Percentiles rank a stretch among this genome's conserved stretches.
Evolutionary conservation across 2,797 vertebrate genomes (phyloP).

Genomic region (Pseudochromis fuscus): DNA sequence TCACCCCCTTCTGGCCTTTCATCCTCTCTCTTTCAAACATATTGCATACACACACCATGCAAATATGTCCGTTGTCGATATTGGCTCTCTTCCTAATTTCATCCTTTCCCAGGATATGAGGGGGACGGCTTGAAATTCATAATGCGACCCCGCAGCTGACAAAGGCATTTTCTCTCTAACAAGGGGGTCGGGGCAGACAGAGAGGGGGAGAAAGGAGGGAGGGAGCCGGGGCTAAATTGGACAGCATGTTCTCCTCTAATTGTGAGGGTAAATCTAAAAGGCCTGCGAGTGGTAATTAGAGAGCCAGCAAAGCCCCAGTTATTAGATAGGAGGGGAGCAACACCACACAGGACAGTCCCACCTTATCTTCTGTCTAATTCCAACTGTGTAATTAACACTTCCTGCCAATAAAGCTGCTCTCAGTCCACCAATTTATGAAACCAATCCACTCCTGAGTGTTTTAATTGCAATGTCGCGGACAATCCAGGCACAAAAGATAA

Average conservation of each 20-base stretch:
- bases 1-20: conserved; percentile 37
- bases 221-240: conserved; percentile 65
- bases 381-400: conserved; percentile 55
- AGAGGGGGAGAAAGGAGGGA: conserved; percentile 37
- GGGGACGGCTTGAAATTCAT: conserved; percentile 89
- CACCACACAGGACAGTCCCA: conserved; percentile 51
- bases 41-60: conserved; percentile 33
- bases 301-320: conserved; percentile 53
- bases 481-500: conserved; percentile 15
- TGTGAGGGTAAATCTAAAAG: conserved; percentile 78
- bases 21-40: conserved; percentile 48
- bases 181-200: conserved; percentile 29
- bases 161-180: conserved; percentile 82
- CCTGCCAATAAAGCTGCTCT: conserved; percentile 29
- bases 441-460: conserved; percentile 1
- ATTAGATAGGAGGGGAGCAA: conserved; percentile 68
- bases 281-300: conserved; percentile 78
- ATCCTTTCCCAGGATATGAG: conserved; percentile 89
- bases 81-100: conserved; percentile 74
- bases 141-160: conserved; percentile 89
- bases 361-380: conserved; percentile 41
- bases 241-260: conserved; percentile 79
- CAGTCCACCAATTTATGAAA: conserved; percentile 17
- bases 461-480: conserved; percentile 7
- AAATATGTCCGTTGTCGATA: conserved; percentile 58